Evolutionary conservation across 1,140 invertebrate genomes (phyloP), one percentile per base, ranked within the genome.

Genomic region (Bilobella aurantiaca): DNA sequence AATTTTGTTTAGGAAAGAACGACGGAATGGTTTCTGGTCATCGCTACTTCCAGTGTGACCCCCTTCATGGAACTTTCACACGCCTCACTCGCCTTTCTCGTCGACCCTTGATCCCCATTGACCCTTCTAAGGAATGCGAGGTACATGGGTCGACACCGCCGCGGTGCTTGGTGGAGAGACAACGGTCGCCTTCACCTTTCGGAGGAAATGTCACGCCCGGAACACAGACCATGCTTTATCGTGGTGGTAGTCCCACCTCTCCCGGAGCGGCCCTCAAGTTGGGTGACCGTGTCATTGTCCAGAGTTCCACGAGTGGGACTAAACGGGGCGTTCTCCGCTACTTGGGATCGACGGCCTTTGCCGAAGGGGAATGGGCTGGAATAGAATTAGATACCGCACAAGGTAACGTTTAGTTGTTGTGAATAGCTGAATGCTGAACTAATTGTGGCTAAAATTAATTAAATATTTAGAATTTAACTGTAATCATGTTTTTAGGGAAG

Each of bases 351-450:
- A 88, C 89, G 1, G 83, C 87, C 65, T 96, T 78, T 96, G 92
- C 91, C 80, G 86, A 66, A 81, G 85, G 69, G 92, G 93, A 77
- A 93, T 95, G 82, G 86, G 92, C 31, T 64, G 95, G 95, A 21
- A 87, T 98, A 21, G 93, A 97, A 79, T 80, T 97, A 67, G 93
- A 96, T n/a, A n/a, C n/a, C n/a, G n/a, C n/a, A n/a, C n/a, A n/a
- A n/a, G n/a, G n/a, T n/a, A n/a, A n/a, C n/a, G n/a, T n/a, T n/a
- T n/a, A n/a, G n/a, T n/a, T n/a, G n/a, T n/a, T n/a, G n/a, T n/a
- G n/a, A n/a, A n/a, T n/a, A n/a, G n/a, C n/a, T n/a, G n/a, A n/a
- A n/a, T n/a, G n/a, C n/a, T n/a, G n/a, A n/a, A n/a, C n/a, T n/a
- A n/a, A n/a, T n/a, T n/a, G n/a, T n/a, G n/a, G n/a, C n/a, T n/a